Evolutionary conservation across 2,888 invertebrate species (phyloP).

Genomic region (Metalampra italica): DNA sequence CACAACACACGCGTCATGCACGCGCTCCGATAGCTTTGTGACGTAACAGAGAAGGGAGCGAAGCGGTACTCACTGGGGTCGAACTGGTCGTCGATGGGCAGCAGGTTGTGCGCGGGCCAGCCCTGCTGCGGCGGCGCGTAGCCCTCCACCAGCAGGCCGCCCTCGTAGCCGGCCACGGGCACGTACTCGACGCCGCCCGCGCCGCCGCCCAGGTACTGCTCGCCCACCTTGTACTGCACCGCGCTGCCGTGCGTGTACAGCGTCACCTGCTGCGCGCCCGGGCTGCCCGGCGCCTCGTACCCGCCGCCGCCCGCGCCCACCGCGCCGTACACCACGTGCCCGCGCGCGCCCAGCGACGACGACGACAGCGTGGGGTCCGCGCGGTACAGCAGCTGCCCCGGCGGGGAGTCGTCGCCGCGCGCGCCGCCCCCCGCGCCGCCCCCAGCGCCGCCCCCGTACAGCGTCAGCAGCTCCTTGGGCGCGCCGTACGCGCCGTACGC

Average conservation of each 20-base stretch:
- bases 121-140: constrained; percentile 60
- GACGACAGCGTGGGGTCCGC: constrained; percentile 83
- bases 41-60: too few species aligned
- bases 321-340: constrained; percentile 69
- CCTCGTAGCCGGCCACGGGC: constrained; percentile 69
- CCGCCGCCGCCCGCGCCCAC: constrained; percentile 56
- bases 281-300: constrained; percentile 59
- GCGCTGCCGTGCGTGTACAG: constrained; percentile 74
- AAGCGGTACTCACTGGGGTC: constrained; percentile 58
- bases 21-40: background rate
- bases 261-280: constrained; percentile 78
- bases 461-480: constrained; percentile 30
- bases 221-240: constrained; percentile 77
- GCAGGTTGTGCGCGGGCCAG: constrained; percentile 65
- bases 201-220: constrained; percentile 53
- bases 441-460: constrained; percentile 37
- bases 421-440: constrained; percentile 32
- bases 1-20: background rate
- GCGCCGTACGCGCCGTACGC: constrained; percentile 26
- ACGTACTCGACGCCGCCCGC: constrained; percentile 56
- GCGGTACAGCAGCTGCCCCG: constrained; percentile 79
- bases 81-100: constrained; percentile 69
- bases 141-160: constrained; percentile 64
- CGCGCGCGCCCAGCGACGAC: constrained; percentile 74
- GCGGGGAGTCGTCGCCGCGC: constrained; percentile 73